phyloP scores from a whole-genome alignment of 2,113 vertebrate species.

The Charina bottae region DNA sequence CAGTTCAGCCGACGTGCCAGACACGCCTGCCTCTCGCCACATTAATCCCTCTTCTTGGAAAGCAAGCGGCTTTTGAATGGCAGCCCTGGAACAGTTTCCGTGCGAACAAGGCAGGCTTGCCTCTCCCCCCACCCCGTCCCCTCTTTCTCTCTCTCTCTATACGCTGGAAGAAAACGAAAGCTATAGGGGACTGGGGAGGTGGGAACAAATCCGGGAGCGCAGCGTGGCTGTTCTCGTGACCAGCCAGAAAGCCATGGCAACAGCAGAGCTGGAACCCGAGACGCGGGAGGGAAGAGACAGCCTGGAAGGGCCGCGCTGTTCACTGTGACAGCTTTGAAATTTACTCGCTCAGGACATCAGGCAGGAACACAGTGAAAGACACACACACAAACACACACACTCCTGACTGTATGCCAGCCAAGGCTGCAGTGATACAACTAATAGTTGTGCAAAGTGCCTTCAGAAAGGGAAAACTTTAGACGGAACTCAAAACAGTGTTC shows the following conservation, averaged over 20 bases:
- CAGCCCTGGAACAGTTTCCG: slow-evolving; percentile 29
- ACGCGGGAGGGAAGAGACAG: not conserved
- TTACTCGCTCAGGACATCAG: slow-evolving; percentile 14
- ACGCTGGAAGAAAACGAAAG: slow-evolving; percentile 13
- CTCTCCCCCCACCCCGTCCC: not conserved
- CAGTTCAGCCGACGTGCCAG: slow-evolving; percentile 3
- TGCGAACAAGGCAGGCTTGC: slow-evolving; percentile 23
- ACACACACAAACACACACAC: not conserved
- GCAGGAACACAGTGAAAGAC: not conserved
- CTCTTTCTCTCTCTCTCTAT: not conserved
- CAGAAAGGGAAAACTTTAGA: not conserved
- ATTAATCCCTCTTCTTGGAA: slow-evolving; percentile 20
- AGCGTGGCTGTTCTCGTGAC: slow-evolving; percentile 8
- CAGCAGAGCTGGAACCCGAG: not conserved
- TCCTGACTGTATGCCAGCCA: not conserved
- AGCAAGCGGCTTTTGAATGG: not conserved
- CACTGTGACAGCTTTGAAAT: slow-evolving; percentile 25
- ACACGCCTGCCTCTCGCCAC: slow-evolving; percentile 13
- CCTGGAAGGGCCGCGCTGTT: not conserved
- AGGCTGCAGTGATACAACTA: not conserved
- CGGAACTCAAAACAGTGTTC: not conserved
- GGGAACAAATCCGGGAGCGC: slow-evolving; percentile 20
- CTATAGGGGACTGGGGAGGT: slow-evolving; percentile 12
- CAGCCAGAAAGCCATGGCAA: slow-evolving; percentile 3
- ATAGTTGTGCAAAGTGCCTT: not conserved